These are phyloP conservation scores for Exaiptasia diaphana DNA, from an alignment of 64 coral and sea anemone species.

Conservation along the genomic window DNA sequence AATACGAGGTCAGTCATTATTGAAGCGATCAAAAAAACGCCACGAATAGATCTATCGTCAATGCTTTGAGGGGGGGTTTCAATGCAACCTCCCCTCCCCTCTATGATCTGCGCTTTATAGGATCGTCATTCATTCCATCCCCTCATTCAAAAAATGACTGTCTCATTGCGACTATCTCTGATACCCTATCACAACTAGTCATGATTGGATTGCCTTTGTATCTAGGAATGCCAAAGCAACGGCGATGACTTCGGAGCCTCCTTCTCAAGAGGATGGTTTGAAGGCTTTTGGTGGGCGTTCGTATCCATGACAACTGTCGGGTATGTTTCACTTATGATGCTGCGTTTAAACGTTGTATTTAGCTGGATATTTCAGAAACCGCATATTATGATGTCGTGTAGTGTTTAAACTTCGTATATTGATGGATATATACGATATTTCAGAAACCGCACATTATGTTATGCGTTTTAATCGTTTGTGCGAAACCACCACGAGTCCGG, in stretches of 20 bases:
- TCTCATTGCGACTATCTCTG: background rate
- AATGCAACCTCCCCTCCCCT: background rate
- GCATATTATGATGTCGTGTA: background rate
- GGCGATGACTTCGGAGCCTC: constrained; percentile 56
- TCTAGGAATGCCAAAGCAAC: constrained; percentile 50
- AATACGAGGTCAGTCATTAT: background rate
- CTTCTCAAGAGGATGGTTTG: constrained; percentile 57
- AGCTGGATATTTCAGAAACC: background rate
- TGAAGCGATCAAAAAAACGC: background rate
- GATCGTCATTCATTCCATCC: background rate
- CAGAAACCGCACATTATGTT: too few relatives aligned
- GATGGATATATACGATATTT: background rate
- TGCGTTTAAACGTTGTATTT: background rate
- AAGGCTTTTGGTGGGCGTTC: constrained; percentile 90
- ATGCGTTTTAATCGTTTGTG: too few relatives aligned
- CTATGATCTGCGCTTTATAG: too few relatives aligned
- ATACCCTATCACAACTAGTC: background rate
- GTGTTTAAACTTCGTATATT: background rate
- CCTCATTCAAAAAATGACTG: background rate
- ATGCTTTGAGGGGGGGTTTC: background rate
- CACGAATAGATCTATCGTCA: background rate
- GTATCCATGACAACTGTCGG: constrained; percentile 79
- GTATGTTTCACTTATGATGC: constrained; percentile 18
- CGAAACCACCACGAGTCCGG: too few relatives aligned
- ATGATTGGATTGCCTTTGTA: background rate